A percentile compares a stretch with the other conserved stretches of the same genome.
phyloP scores from a whole-genome alignment of 1,140 invertebrate species.

The Daktulosphaira vitifoliae region DNA sequence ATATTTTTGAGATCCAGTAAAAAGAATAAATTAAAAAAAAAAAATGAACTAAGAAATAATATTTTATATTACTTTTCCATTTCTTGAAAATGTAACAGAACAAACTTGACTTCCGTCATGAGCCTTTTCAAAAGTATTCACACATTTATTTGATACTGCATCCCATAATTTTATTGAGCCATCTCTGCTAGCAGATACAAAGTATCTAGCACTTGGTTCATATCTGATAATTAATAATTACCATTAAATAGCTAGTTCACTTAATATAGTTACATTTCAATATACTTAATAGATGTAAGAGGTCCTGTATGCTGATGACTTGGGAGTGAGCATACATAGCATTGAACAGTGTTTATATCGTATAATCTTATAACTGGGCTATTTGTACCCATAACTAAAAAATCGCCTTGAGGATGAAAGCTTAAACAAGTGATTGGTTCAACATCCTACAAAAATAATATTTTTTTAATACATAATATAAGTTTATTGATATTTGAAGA shows the following conservation, averaged over 20 bases:
- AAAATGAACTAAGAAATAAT: too few relatives aligned
- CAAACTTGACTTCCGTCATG: constrained; percentile 93
- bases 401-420: constrained; percentile 94
- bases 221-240: constrained; percentile 46
- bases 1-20: too few relatives aligned
- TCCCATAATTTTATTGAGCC: constrained; percentile 95
- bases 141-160: constrained; percentile 85
- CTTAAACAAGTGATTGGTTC: constrained; percentile 79
- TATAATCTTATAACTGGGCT: constrained; percentile 87
- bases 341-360: constrained; percentile 90
- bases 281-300: constrained; percentile 75
- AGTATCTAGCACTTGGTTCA: constrained; percentile 73
- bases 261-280: background rate
- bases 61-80: constrained; percentile 72
- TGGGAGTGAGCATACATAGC: constrained; percentile 85
- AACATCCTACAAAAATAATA: constrained; percentile 54
- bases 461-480: background rate
- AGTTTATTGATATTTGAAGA: background rate
- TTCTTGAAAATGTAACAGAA: constrained; percentile 87
- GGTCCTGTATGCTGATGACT: constrained; percentile 82
- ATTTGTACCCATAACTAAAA: constrained; percentile 83
- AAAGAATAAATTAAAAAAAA: too few relatives aligned
- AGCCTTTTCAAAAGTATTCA: constrained; percentile 86
- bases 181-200: constrained; percentile 84
- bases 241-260: background rate